Base-by-base conservation (phyloP, 2,888 invertebrate genomes). In the Mesorhabditis sp. region DNA sequence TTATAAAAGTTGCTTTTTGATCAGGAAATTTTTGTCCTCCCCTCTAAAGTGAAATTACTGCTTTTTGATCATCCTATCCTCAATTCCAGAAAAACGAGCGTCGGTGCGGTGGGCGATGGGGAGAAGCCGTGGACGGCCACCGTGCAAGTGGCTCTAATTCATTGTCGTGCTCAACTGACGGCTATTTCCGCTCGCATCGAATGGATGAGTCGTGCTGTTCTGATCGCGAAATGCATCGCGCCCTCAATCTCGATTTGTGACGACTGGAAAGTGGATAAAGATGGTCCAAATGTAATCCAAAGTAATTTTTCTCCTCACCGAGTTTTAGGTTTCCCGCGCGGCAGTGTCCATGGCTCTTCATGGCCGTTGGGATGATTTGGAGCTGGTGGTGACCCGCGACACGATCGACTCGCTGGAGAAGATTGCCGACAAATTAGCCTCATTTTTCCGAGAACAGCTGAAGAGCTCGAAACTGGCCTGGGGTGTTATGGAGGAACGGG, bases 171-270 rank as follows among this genome's bases (percentile, higher is more conserved):
- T n/a, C 67, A 76, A 63, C 50, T 84, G 45, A 75, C 72, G 2
- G 71, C 73, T 66, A 68, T 83, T 43, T 76, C 79, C 41, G 89
- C 94, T 79, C 90, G 95, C 41, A 89, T 97, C 71, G 97, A 97
- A 88, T 97, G 97, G 89, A 97, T 97, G 97, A 95, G 95, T 74
- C 93, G 95, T n/a, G 91, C 93, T 61, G 94, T 94, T 70, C 88
- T 97, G 72, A 92, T 97, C 91, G 92, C 92, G 7, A 71, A 72
- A 28, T 70, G 70, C 63, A 65, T 62, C 13, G 13, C 58, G 45
- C 68, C 68, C 2, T 41, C 64, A 4, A 63, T 70, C 43, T 10
- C 13, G 4, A 44, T 72, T 6, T 43, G 68, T 13, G 70, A 70
- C 45, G 70, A 72, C 15, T 70, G 64, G 28, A 50, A 7, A 15